Base-by-base conservation (phyloP, 2,888 invertebrate genomes). In the Xiphydria camelus region DNA sequence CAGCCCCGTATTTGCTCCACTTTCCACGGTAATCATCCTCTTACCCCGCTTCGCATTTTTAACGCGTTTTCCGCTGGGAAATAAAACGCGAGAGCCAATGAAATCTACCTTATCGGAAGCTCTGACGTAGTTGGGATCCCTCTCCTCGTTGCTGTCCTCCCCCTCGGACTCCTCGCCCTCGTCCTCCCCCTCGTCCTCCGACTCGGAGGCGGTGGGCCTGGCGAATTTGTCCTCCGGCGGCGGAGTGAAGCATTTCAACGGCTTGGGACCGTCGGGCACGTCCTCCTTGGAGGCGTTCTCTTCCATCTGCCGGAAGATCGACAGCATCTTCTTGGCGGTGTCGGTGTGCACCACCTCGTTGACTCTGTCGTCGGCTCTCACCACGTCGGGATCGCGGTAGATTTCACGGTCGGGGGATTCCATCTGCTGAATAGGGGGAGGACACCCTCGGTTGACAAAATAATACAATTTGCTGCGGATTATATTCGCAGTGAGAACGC, bases 271-370 rank as follows among this genome's bases (percentile, higher is more conserved):
- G 45, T 79, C 79, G 7, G 79, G 79, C 10, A 83, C 73, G 10
- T 79, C 80, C 9, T 79, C 77, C 50, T 81, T 78, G 45, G 68
- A 67, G 42, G 79, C 78, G 55, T 84, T 82, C 62, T 88, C 86
- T 77, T 94, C 94, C 82, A 95, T 84, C 78, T 92, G 88, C 1
- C 93, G 82, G 82, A 95, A 95, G 59, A 93, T 89, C 63, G 82
- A 84, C 57, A 94, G 82, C 89, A 95, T 94, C 66, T 89, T 85
- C 31, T 88, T 86, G 9, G 94, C 89, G 0, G 92, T 92, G 55
- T 81, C 80, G 6, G 74, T 72, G 47, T 55, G 72, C 19, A 75
- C 74, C 18, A 74, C 64, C 32, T 83, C 83, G 21, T 77, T 70
- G 3, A 77, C 68, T 33, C 73, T 71, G 58, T 83, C 83, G 36